These are phyloP conservation scores for Melanocharis versteri DNA, from an alignment of 2,113 vertebrate genomes.

Conservation along the genomic window DNA sequence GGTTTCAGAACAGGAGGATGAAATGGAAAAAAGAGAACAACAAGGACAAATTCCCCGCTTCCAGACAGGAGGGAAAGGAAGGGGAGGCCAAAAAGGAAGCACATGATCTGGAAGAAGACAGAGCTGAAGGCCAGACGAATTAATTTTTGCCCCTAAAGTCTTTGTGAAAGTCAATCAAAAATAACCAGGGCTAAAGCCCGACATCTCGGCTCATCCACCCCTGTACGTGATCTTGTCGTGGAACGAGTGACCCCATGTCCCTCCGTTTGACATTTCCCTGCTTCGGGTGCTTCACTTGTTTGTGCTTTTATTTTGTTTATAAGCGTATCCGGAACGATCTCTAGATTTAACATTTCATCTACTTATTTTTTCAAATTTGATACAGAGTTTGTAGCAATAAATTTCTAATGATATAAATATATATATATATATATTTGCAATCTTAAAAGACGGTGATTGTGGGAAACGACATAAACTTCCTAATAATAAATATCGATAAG, in stretches of 20 bases:
- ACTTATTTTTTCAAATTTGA: conserved; percentile 59
- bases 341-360: conserved; percentile 8
- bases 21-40: conserved; percentile 90
- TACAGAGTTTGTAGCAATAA: conserved; percentile 56
- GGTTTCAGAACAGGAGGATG: conserved; percentile 87
- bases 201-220: neutral
- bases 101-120: conserved; percentile 70
- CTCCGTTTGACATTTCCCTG: conserved; percentile 35
- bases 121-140: conserved; percentile 61
- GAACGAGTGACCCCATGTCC: conserved; percentile 52
- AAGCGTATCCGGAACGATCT: neutral
- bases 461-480: conserved; percentile 68
- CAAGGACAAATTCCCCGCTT: conserved; percentile 83
- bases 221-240: conserved; percentile 6
- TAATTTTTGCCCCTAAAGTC: conserved; percentile 50
- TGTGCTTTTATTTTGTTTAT: neutral
- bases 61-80: conserved; percentile 78
- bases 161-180: conserved; percentile 43
- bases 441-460: conserved; percentile 55
- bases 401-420: conserved; percentile 54
- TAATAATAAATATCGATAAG: conserved; percentile 61
- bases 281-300: conserved; percentile 33
- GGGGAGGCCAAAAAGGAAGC: conserved; percentile 74
- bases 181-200: neutral
- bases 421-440: neutral